phyloP scores from a whole-genome alignment of 2,797 vertebrate genomes.

The Microctenopoma lineatum region DNA sequence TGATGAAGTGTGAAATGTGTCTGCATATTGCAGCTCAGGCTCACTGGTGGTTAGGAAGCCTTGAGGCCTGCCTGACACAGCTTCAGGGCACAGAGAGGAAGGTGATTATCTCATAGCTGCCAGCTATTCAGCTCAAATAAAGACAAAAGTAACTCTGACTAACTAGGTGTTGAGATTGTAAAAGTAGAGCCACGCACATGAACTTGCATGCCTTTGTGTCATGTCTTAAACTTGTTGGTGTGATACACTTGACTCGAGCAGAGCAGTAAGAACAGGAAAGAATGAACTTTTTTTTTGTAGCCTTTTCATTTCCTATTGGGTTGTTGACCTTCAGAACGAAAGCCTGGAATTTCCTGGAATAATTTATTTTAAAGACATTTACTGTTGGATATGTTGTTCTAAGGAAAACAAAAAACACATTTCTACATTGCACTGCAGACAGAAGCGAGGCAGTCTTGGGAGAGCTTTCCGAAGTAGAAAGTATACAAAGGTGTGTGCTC shows the following conservation, averaged over 20 bases:
- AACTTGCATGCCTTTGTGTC: conserved; percentile 47
- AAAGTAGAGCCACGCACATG: conserved; percentile 49
- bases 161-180: conserved; percentile 59
- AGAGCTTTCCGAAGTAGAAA: conserved; percentile 4
- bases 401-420: neutral
- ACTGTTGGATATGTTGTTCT: neutral
- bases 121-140: conserved; percentile 78
- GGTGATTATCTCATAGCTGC: conserved; percentile 87
- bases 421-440: neutral
- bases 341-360: conserved; percentile 5
- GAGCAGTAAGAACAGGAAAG: conserved; percentile 1
- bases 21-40: conserved; percentile 61
- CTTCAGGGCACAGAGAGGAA: conserved; percentile 77
- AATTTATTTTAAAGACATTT: too few relatives aligned
- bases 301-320: neutral
- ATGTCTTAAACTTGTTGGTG: conserved; percentile 44
- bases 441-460: neutral
- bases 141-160: conserved; percentile 68
- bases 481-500: neutral
- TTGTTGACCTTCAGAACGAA: conserved; percentile 14
- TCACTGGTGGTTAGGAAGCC: conserved; percentile 68
- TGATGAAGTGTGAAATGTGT: conserved; percentile 66
- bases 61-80: conserved; percentile 78
- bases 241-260: conserved; percentile 9
- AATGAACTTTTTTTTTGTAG: neutral